phyloP scores from a whole-genome alignment of 2,113 vertebrate genomes.

The Notechis scutatus region DNA sequence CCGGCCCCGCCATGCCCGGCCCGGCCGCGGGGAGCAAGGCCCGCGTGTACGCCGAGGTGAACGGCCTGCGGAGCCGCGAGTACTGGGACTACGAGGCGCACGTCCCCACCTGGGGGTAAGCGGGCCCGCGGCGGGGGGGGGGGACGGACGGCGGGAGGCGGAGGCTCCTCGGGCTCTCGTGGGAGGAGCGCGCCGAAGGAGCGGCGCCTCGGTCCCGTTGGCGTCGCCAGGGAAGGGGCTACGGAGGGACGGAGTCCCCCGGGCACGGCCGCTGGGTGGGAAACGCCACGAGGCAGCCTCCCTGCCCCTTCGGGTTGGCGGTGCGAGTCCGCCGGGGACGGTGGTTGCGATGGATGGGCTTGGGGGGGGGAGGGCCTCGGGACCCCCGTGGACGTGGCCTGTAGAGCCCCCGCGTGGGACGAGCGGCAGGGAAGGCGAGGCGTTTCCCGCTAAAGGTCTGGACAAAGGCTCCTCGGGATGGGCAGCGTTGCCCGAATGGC shows the following conservation, averaged over 20 bases:
- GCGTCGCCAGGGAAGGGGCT: no score
- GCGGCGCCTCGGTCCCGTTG: neutral
- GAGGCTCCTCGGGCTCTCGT: neutral
- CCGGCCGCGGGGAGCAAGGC: constrained; percentile 91
- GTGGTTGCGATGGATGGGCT: no score
- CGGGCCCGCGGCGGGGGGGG: neutral
- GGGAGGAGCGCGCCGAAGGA: neutral
- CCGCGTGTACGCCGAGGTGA: constrained; percentile 95
- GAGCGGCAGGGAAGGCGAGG: neutral
- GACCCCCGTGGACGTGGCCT: neutral
- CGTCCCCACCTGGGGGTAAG: constrained; percentile 94
- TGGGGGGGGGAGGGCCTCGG: no score
- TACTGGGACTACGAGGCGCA: constrained; percentile 97
- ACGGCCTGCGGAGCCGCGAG: constrained; percentile 93
- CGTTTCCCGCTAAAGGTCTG: neutral
- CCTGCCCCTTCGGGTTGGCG: neutral
- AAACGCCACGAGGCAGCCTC: neutral
- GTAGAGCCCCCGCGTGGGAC: neutral
- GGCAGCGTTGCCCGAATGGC: neutral
- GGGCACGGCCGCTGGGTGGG: neutral
- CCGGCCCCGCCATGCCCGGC: constrained; percentile 87
- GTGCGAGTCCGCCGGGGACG: neutral
- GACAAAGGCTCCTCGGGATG: no score
- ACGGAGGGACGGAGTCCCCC: no score
- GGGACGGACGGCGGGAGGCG: no score